Evolutionary conservation across 2,113 vertebrate genomes (phyloP).

Genomic region (Erythrolamprus reginae): DNA sequence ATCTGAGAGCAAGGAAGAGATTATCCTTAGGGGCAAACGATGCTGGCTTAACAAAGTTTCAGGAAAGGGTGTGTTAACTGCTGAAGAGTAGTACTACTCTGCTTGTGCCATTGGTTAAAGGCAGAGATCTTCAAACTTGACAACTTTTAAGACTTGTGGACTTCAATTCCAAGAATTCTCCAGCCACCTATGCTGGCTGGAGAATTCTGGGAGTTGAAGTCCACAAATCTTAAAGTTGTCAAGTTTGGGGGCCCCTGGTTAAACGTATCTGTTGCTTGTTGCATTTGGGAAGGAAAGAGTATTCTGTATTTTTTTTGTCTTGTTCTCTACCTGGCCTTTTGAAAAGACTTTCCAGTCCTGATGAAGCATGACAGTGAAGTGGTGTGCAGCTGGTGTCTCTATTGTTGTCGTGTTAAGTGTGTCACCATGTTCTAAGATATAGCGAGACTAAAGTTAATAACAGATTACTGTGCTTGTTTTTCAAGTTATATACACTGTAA

Average conservation of each 20-base stretch:
- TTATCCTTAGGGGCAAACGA: background rate
- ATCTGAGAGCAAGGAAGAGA: background rate
- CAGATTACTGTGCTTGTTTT: background rate
- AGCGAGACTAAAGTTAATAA: background rate
- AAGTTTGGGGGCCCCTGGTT: no score
- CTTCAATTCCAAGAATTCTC: no score
- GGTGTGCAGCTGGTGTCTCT: background rate
- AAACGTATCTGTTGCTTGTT: fast-evolving
- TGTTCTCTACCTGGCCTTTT: background rate
- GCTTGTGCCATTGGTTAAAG: no score
- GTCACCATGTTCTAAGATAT: background rate
- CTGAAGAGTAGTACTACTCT: fast-evolving
- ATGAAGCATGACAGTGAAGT: background rate
- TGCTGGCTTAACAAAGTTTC: background rate
- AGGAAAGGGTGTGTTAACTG: background rate
- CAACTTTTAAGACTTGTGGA: no score
- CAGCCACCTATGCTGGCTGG: no score
- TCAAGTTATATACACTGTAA: background rate
- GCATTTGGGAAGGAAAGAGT: background rate
- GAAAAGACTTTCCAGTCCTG: background rate
- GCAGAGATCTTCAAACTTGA: no score
- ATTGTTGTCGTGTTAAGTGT: background rate
- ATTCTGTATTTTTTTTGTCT: background rate
- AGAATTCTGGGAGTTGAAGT: no score
- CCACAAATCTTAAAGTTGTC: no score